Conservation (phyloP, 2,797 vertebrate genomes). For the Bucorvus abyssinicus region DNA sequence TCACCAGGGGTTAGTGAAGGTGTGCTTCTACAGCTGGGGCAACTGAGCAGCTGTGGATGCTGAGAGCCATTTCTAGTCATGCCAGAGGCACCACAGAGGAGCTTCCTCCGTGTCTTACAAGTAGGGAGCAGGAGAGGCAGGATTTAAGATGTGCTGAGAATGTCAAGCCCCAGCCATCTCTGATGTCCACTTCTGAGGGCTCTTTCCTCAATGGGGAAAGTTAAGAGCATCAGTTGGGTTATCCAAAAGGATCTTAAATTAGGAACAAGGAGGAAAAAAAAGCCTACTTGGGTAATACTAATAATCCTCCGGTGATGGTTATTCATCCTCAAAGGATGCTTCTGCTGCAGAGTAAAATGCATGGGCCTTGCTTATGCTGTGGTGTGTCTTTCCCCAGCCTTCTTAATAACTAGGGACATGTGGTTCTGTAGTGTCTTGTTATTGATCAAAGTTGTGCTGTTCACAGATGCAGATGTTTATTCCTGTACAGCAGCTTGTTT, state of each 20-base stretch:
- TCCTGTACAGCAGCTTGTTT: neutral
- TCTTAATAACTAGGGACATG: neutral
- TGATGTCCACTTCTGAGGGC: neutral
- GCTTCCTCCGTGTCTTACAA: fast-evolving
- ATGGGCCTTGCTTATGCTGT: neutral
- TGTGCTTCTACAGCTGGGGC: neutral
- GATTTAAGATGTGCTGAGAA: no score
- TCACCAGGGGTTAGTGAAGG: neutral
- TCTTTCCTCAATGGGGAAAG: neutral
- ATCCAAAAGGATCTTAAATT: neutral
- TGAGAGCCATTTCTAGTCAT: neutral
- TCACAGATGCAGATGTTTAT: neutral
- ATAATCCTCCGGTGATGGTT: neutral
- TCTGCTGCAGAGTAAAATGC: neutral
- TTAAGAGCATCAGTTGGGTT: neutral
- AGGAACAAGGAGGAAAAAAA: no score
- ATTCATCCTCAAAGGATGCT: neutral
- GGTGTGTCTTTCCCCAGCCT: neutral
- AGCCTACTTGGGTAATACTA: no score
- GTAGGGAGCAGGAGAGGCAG: neutral
- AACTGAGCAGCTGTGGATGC: neutral
- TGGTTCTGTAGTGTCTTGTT: neutral
- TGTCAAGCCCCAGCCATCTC: neutral
- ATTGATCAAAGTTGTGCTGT: neutral
- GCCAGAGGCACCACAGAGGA: neutral